Conservation (phyloP, 2,113 vertebrate species). For the Pterocles gutturalis region DNA sequence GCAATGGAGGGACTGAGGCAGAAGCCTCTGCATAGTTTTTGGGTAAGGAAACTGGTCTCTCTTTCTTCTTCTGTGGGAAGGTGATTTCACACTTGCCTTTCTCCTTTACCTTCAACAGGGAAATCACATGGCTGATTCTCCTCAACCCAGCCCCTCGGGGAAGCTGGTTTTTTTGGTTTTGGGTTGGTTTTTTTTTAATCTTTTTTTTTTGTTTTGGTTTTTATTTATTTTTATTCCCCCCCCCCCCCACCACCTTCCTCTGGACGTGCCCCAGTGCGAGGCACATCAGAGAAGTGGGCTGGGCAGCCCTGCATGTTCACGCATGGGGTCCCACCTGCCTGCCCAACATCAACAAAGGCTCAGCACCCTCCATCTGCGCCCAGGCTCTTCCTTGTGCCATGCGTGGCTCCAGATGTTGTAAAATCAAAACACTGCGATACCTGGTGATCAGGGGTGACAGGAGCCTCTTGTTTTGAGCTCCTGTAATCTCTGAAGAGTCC, state of each 20-base stretch:
- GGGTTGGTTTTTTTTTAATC: too few relatives aligned
- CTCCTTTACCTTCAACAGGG: not conserved
- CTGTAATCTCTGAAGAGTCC: not conserved
- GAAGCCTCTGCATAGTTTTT: rapidly evolving
- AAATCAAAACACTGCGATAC: not conserved
- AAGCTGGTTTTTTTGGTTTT: not conserved
- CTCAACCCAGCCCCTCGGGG: not conserved
- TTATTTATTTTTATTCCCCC: not conserved
- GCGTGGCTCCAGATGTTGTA: not conserved
- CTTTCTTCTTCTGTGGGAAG: not conserved
- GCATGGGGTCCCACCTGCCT: not conserved
- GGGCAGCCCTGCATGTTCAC: rapidly evolving
- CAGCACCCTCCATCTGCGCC: rapidly evolving
- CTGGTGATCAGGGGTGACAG: rapidly evolving
- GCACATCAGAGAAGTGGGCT: rapidly evolving
- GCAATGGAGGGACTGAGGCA: not conserved
- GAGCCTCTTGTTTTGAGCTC: not conserved
- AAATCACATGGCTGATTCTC: not conserved
- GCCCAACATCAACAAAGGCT: not conserved
- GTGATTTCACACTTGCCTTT: not conserved
- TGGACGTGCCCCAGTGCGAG: too few relatives aligned
- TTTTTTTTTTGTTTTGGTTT: not conserved
- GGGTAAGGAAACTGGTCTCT: rapidly evolving
- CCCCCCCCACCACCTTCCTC: not conserved
- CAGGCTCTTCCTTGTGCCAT: not conserved